Conservation (phyloP, 92 coral and sea anemone species). For the Ricordea florida region DNA sequence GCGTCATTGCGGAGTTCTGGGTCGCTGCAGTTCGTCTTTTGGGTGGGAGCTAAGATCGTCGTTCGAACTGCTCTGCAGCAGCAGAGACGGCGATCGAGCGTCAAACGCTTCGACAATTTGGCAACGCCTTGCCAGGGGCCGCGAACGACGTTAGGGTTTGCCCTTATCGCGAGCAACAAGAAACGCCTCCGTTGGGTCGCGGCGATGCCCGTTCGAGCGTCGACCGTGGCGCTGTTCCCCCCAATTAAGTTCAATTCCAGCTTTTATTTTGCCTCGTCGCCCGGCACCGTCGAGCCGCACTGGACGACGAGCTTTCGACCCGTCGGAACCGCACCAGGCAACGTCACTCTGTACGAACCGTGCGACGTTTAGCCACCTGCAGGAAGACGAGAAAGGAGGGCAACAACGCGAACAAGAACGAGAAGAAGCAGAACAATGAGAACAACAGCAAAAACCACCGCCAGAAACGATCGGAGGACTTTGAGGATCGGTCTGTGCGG, state of each 20-base stretch:
- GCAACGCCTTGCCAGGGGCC: background rate
- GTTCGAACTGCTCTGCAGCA: no score
- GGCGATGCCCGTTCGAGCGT: background rate
- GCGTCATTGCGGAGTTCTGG: background rate
- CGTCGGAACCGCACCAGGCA: conserved; percentile 1
- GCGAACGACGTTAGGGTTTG: background rate
- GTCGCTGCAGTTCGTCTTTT: no score
- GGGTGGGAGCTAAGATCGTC: no score
- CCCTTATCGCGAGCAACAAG: background rate
- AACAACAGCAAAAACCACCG: no score
- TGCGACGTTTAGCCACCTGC: no score
- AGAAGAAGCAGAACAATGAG: no score
- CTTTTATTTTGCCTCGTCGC: background rate
- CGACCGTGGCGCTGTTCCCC: background rate
- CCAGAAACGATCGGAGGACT: no score
- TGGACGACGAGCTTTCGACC: background rate
- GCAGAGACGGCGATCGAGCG: no score
- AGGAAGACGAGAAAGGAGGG: no score
- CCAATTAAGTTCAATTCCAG: background rate
- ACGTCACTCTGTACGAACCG: background rate
- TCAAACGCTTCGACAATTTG: background rate
- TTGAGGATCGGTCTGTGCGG: no score
- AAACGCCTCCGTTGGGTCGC: background rate
- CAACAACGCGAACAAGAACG: no score
- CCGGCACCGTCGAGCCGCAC: background rate